These are phyloP conservation scores for Syndactyla subalaris DNA, from an alignment of 2,797 vertebrate genomes.

Conservation along the genomic window DNA sequence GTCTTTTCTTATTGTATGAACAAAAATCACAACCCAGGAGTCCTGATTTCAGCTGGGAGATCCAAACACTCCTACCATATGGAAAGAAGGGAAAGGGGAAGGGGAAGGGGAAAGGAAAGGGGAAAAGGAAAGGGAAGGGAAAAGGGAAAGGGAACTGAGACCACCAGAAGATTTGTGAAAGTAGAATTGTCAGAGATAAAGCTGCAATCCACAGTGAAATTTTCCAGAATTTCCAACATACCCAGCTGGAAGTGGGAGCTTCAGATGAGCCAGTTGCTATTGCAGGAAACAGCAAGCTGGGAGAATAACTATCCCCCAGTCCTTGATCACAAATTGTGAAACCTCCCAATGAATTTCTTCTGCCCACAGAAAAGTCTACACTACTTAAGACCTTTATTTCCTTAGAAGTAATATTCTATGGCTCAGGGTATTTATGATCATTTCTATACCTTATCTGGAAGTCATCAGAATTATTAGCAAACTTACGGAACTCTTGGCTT, in stretches of 20 bases:
- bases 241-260: neutral
- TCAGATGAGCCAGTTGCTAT: neutral
- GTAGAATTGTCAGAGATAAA: neutral
- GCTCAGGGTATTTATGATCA: neutral
- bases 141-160: neutral
- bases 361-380: neutral
- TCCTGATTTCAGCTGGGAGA: neutral
- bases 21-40: accelerated
- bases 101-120: too few species aligned
- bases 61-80: too few species aligned
- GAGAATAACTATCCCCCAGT: neutral
- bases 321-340: neutral
- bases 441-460: neutral
- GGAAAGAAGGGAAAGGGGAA: too few species aligned
- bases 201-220: neutral
- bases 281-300: neutral
- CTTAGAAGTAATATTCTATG: neutral
- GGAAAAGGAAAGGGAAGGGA: too few species aligned
- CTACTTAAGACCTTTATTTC: neutral
- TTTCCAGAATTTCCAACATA: neutral
- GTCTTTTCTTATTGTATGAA: neutral
- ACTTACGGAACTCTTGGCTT: neutral
- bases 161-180: neutral
- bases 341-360: neutral
- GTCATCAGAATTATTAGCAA: neutral